Conservation (phyloP, 2,888 invertebrate genomes). For the Melikaiella ostensackeni region DNA sequence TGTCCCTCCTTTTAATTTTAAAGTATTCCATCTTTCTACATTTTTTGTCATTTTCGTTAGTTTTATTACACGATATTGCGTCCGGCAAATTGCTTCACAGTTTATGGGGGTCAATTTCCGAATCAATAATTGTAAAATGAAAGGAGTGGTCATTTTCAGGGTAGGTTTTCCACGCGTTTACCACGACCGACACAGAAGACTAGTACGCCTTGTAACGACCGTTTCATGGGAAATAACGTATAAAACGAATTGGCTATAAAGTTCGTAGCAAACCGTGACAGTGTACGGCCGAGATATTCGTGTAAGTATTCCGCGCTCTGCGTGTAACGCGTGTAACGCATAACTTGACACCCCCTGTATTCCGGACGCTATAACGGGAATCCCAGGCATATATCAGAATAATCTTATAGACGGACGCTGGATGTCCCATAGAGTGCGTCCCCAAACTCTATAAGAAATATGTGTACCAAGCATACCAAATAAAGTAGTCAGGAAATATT, state of each 20-base stretch:
- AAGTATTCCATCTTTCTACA: neutral
- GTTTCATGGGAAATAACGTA: constrained; percentile 72
- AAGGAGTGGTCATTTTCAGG: constrained; percentile 13
- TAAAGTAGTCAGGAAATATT: constrained; percentile 4
- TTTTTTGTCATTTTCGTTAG: neutral
- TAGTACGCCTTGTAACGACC: constrained; percentile 61
- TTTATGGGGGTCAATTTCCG: constrained; percentile 15
- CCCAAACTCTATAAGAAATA: constrained; percentile 51
- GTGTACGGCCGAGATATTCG: constrained; percentile 61
- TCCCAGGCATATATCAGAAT: constrained; percentile 65
- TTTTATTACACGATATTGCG: too few relatives aligned
- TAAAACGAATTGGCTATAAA: constrained; percentile 75
- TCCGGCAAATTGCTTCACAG: neutral
- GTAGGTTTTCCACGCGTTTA: constrained; percentile 46
- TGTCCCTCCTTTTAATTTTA: neutral
- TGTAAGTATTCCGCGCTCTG: constrained; percentile 55
- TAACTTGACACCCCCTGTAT: constrained; percentile 67
- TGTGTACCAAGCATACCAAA: constrained; percentile 18
- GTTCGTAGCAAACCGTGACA: constrained; percentile 60
- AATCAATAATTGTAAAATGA: constrained; percentile 30
- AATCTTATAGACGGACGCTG: constrained; percentile 59
- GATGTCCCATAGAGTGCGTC: constrained; percentile 48
- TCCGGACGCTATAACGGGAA: constrained; percentile 59
- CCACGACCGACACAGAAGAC: constrained; percentile 42
- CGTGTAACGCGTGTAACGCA: constrained; percentile 65